These are phyloP conservation scores for Drosophila mauritiana DNA, from an alignment of 1,140 invertebrate species.

Conservation along the genomic window DNA sequence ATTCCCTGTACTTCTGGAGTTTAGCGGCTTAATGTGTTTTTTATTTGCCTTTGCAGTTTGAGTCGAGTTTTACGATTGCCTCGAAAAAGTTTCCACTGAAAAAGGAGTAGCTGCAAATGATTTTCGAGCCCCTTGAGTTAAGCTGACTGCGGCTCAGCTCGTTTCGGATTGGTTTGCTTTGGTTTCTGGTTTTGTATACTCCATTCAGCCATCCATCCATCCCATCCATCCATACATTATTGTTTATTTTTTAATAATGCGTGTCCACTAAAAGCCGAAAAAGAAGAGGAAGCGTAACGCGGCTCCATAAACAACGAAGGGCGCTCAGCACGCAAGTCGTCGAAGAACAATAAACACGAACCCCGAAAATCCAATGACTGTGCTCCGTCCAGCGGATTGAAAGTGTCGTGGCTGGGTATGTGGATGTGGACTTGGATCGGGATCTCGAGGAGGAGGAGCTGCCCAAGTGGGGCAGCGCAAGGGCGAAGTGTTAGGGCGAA, in stretches of 20 bases:
- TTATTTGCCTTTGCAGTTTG: slow-evolving; percentile 55
- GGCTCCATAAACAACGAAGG: slow-evolving; percentile 72
- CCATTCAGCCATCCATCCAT: slow-evolving; percentile 27
- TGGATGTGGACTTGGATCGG: neutral
- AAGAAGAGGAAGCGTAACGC: slow-evolving; percentile 67
- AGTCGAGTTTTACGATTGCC: slow-evolving; percentile 63
- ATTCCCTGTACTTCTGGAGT: slow-evolving; percentile 12
- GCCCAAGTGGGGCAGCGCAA: slow-evolving; percentile 10
- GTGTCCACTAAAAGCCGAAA: slow-evolving; percentile 75
- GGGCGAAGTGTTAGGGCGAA: slow-evolving; percentile 34
- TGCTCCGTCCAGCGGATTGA: slow-evolving; percentile 25
- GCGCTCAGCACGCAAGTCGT: slow-evolving; percentile 57
- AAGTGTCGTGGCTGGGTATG: neutral
- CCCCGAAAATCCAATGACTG: slow-evolving; percentile 47
- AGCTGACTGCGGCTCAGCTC: slow-evolving; percentile 12
- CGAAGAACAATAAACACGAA: slow-evolving; percentile 73
- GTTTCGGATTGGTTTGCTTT: slow-evolving; percentile 31
- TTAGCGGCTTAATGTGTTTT: slow-evolving; percentile 36
- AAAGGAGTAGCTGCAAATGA: slow-evolving; percentile 68
- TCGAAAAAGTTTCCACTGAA: slow-evolving; percentile 68
- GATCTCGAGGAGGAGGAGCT: slow-evolving; percentile 18
- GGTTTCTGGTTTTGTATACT: slow-evolving; percentile 49
- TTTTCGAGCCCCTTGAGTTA: slow-evolving; percentile 20
- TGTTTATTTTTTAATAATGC: slow-evolving; percentile 84
- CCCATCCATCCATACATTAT: slow-evolving; percentile 46